Conservation (phyloP, 2,797 vertebrate species). For the Anisognathus igniventris region DNA sequence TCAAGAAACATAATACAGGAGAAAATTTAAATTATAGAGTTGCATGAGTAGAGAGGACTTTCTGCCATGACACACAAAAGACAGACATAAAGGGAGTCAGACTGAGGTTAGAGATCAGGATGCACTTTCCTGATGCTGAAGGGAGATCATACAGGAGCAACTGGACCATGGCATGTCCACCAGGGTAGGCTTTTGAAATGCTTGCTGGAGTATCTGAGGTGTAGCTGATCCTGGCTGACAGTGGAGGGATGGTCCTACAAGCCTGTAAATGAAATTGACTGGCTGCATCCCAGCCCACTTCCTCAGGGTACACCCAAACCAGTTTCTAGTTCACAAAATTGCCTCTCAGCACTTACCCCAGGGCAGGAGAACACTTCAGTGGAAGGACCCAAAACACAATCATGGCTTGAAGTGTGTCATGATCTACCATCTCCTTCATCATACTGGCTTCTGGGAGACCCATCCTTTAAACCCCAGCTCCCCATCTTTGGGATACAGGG, state of each 20-base stretch:
- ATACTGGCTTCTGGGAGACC: neutral
- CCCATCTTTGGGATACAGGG: neutral
- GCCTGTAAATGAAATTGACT: neutral
- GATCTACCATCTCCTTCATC: neutral
- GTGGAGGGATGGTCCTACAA: neutral
- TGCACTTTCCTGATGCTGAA: neutral
- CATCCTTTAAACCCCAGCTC: neutral
- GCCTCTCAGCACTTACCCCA: neutral
- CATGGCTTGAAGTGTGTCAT: neutral
- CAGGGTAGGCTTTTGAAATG: neutral
- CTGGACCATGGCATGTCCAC: neutral
- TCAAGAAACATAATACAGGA: neutral
- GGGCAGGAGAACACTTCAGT: neutral
- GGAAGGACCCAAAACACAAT: neutral
- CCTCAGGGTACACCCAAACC: neutral
- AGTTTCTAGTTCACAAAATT: neutral
- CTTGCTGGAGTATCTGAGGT: neutral
- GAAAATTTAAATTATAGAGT: neutral
- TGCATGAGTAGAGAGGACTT: neutral
- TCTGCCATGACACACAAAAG: neutral
- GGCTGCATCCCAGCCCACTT: accelerated
- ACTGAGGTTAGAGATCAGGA: neutral
- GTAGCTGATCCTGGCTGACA: neutral
- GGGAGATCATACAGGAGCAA: neutral
- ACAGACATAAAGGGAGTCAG: neutral